Evolutionary conservation across 2,113 vertebrate genomes (phyloP).

Genomic region (Prietella phreatophila): DNA sequence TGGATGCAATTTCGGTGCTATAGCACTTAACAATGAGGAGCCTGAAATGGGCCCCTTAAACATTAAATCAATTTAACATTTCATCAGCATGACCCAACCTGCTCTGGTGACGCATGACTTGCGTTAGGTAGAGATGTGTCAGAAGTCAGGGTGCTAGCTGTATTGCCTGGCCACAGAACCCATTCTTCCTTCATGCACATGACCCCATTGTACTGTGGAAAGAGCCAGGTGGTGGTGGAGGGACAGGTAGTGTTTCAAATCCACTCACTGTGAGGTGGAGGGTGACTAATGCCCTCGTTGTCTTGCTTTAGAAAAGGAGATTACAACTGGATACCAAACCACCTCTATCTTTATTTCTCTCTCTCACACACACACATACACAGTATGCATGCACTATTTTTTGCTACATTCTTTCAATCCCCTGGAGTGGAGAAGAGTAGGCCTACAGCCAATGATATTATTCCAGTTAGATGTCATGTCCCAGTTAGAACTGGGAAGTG

Average conservation of each 20-base stretch:
- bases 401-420: background rate
- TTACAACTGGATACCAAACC: constrained; percentile 21
- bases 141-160: background rate
- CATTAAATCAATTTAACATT: background rate
- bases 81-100: background rate
- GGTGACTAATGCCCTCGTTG: constrained; percentile 23
- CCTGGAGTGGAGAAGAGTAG: constrained; percentile 5
- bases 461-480: constrained; percentile 22
- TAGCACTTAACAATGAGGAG: background rate
- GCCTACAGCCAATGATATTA: background rate
- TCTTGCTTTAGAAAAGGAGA: constrained; percentile 20
- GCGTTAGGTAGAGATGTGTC: background rate
- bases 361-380: background rate
- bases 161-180: background rate
- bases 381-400: constrained; percentile 9
- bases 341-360: constrained; percentile 22
- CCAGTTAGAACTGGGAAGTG: constrained; percentile 22
- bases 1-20: background rate
- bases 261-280: background rate
- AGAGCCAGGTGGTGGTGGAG: background rate
- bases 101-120: background rate
- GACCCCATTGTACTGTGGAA: background rate
- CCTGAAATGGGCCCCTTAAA: background rate
- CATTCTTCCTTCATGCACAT: background rate
- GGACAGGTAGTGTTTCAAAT: background rate